Conservation (phyloP, 2,888 invertebrate genomes). For the Brachylomia viminalis region DNA sequence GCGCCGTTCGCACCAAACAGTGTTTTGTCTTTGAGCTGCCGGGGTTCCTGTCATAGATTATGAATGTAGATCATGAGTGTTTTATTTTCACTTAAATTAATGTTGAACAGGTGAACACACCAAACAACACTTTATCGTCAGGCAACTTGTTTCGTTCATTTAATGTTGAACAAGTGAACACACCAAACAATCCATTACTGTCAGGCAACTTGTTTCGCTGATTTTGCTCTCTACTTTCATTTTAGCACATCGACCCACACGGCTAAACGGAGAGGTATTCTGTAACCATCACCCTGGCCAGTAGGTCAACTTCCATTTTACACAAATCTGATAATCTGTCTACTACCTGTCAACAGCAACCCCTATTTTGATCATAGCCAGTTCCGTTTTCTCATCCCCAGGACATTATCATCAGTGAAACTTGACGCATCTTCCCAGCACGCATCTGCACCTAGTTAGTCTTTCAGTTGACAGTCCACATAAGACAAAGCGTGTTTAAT, state of each 20-base stretch:
- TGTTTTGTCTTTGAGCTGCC: conserved; percentile 84
- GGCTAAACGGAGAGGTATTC: too few relatives aligned
- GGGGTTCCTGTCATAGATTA: conserved; percentile 77
- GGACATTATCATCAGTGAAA: background rate
- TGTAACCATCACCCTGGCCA: too few relatives aligned
- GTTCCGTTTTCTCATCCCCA: background rate
- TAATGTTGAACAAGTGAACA: background rate
- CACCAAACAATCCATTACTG: background rate
- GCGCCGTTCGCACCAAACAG: conserved; percentile 78
- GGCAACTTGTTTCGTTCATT: too few relatives aligned
- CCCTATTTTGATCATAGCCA: background rate
- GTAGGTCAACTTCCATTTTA: too few relatives aligned
- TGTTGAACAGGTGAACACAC: background rate
- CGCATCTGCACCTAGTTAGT: conserved; percentile 65
- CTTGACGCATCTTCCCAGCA: background rate
- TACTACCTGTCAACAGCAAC: background rate
- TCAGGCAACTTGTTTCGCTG: background rate
- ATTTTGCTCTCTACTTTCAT: background rate
- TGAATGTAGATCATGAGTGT: conserved; percentile 61
- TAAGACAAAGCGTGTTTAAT: conserved; percentile 86
- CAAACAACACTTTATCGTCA: background rate
- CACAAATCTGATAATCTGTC: background rate
- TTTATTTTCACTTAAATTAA: conserved; percentile 17
- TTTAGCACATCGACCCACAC: background rate
- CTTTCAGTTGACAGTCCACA: conserved; percentile 77